Evolutionary conservation across 2,797 vertebrate genomes (phyloP).

Genomic region (Cottoperca gobio): DNA sequence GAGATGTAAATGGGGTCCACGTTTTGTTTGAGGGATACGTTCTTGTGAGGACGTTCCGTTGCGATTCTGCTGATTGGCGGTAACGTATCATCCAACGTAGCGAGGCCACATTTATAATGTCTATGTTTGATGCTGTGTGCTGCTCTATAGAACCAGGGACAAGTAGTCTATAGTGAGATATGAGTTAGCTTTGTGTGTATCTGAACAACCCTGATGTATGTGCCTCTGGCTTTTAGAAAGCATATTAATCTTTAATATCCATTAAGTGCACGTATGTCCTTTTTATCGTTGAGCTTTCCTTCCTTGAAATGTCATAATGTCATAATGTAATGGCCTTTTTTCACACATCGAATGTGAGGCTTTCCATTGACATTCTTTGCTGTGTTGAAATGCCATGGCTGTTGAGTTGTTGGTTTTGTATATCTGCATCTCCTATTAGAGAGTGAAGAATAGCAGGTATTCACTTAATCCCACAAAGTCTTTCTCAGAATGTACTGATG

Average conservation of each 20-base stretch:
- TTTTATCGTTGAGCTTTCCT: slow-evolving; percentile 10
- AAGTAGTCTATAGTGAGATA: not conserved
- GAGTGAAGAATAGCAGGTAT: no score
- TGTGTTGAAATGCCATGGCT: slow-evolving; percentile 7
- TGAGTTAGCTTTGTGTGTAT: not conserved
- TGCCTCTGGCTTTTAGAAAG: slow-evolving; percentile 13
- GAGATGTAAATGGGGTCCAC: not conserved
- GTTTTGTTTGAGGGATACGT: not conserved
- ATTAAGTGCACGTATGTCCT: not conserved
- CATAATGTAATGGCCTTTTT: slow-evolving; percentile 6
- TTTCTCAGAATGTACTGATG: not conserved
- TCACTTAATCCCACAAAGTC: no score
- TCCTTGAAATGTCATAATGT: slow-evolving; percentile 24
- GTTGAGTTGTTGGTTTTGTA: slow-evolving; percentile 8
- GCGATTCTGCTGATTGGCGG: not conserved
- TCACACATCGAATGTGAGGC: slow-evolving; percentile 7
- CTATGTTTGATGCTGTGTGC: not conserved
- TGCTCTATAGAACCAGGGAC: not conserved
- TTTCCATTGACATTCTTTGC: slow-evolving; percentile 1
- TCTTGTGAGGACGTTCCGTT: not conserved
- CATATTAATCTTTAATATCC: slow-evolving; percentile 1
- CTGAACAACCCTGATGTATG: not conserved
- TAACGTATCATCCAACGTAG: not conserved
- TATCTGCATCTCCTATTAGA: not conserved
- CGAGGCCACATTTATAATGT: not conserved